These are phyloP conservation scores for Umimayanthus chanpuru DNA, from an alignment of 92 coral and sea anemone genomes.

Conservation along the genomic window DNA sequence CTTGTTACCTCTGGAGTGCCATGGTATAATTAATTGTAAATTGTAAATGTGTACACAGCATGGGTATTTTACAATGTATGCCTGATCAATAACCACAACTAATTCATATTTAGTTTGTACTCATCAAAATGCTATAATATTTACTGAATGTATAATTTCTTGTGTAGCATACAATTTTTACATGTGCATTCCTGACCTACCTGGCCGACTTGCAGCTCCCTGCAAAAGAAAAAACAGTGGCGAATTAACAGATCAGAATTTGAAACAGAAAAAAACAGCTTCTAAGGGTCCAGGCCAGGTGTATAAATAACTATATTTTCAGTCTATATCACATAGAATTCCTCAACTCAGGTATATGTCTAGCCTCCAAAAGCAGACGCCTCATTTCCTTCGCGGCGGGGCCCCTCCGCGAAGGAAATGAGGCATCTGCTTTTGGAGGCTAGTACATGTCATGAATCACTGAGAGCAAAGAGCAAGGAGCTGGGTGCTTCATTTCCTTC, in stretches of 20 bases:
- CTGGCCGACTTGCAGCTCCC: conserved; percentile 65
- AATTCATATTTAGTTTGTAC: background rate
- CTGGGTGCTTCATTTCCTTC: no score
- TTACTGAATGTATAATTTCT: no score
- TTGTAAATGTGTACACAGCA: no score
- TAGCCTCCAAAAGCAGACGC: no score
- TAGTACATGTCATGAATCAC: no score
- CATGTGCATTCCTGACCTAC: conserved; percentile 24
- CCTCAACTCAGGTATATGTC: background rate
- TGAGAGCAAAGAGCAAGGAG: background rate
- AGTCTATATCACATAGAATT: background rate
- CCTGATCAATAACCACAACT: no score
- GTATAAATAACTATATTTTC: background rate
- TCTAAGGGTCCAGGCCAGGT: background rate
- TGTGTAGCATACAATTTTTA: background rate
- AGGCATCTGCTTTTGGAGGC: no score
- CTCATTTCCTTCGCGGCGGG: no score
- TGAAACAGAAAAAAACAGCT: background rate
- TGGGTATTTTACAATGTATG: no score
- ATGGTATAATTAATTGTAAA: no score
- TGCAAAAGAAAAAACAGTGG: background rate
- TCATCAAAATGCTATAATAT: background rate
- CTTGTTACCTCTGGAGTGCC: no score
- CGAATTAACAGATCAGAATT: background rate
- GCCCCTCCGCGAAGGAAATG: no score